A percentile compares a stretch with the other conserved stretches of the same genome.
These are phyloP conservation scores for Dascillus cervinus DNA, from an alignment of 2,888 invertebrate genomes.

Conservation along the genomic window DNA sequence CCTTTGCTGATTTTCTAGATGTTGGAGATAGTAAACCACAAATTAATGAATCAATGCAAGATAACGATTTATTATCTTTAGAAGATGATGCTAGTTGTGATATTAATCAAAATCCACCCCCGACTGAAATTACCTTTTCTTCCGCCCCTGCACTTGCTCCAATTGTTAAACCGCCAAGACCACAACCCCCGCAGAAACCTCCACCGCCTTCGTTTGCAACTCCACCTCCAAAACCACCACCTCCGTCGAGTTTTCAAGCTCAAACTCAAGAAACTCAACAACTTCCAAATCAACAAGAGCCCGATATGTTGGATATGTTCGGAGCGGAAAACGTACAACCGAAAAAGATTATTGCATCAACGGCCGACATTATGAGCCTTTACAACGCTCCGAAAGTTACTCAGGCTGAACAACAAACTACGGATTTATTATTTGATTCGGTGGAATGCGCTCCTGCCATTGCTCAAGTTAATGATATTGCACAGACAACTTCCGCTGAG, in stretches of 20 bases:
- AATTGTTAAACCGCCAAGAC: constrained; percentile 16
- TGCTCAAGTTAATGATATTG: not conserved
- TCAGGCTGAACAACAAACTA: constrained; percentile 16
- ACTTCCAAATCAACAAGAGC: constrained; percentile 11
- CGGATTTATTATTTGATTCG: constrained; percentile 23
- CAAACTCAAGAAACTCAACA: constrained; percentile 14
- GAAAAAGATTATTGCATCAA: constrained; percentile 38
- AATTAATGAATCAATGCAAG: constrained; percentile 11
- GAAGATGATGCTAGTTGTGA: constrained; percentile 34
- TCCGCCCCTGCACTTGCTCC: constrained; percentile 1
- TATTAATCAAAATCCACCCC: constrained; percentile 39
- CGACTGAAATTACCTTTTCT: constrained; percentile 5
- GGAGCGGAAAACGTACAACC: constrained; percentile 33
- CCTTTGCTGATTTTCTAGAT: constrained; percentile 56
- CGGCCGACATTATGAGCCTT: constrained; percentile 39
- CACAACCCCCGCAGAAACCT: constrained; percentile 13
- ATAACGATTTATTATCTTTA: constrained; percentile 28
- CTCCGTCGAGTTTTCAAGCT: constrained; percentile 29
- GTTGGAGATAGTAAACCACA: constrained; percentile 42
- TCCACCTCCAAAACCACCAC: constrained; percentile 31
- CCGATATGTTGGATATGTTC: constrained; percentile 37
- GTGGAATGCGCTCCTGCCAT: constrained; percentile 15
- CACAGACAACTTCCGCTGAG: not conserved
- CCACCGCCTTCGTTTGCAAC: constrained; percentile 28
- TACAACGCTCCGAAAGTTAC: constrained; percentile 27